These are phyloP conservation scores for Aelia acuminata DNA, from an alignment of 2,888 invertebrate species.

Conservation along the genomic window DNA sequence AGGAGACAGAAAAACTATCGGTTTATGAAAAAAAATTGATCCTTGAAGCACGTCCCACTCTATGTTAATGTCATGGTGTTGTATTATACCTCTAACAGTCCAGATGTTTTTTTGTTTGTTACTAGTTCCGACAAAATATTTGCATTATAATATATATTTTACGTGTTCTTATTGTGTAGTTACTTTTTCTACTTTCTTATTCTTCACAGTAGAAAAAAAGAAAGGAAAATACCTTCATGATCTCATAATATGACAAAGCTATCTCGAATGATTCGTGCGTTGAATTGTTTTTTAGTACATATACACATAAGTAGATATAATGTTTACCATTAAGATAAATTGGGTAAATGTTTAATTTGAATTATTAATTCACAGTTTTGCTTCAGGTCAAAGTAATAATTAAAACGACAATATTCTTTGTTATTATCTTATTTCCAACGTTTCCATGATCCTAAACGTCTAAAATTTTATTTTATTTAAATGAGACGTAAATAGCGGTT, in stretches of 20 bases:
- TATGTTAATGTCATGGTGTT: background rate
- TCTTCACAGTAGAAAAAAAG: no score
- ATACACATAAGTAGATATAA: background rate
- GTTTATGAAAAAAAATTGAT: background rate
- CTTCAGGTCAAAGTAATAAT: no score
- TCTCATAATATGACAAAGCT: background rate
- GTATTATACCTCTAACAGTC: slow-evolving; percentile 7
- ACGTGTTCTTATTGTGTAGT: background rate
- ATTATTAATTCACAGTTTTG: no score
- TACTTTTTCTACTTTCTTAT: background rate
- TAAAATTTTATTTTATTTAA: no score
- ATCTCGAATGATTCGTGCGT: background rate
- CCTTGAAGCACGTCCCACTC: slow-evolving; percentile 45
- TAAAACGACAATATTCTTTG: no score
- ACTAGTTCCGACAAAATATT: background rate
- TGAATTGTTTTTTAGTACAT: background rate
- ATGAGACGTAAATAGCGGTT: no score
- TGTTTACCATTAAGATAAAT: background rate
- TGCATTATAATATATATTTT: slow-evolving; percentile 4
- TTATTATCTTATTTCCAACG: no score
- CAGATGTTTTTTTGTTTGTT: slow-evolving; percentile 32
- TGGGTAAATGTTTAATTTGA: no score
- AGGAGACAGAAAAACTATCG: background rate
- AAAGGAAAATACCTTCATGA: background rate
- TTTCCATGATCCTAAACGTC: no score